A percentile compares a stretch with the other conserved stretches of the same genome.
Evolutionary conservation across 2,888 invertebrate species (phyloP).

Genomic region (Saturnia pavonia): DNA sequence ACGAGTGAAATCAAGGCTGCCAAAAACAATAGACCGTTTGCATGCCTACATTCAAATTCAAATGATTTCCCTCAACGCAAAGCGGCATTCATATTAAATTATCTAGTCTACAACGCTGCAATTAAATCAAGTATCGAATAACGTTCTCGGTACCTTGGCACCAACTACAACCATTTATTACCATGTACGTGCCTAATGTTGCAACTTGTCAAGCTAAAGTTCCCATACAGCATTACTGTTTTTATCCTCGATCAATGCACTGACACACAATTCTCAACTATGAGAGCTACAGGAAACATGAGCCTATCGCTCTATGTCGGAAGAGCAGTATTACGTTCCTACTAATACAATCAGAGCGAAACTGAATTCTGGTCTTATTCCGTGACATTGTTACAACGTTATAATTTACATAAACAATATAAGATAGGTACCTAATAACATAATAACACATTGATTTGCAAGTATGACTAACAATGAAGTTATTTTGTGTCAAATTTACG

Average conservation of each 20-base stretch:
- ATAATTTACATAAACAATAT: conserved; percentile 12
- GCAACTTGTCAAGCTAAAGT: conserved; percentile 5
- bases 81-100: not conserved
- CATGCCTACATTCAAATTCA: not conserved
- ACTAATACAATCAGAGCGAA: conserved; percentile 83
- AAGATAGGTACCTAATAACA: not conserved
- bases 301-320: conserved; percentile 87
- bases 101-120: not conserved
- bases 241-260: conserved; percentile 64
- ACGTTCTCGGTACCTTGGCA: not conserved
- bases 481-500: conserved; percentile 8
- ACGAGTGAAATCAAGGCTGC: not conserved
- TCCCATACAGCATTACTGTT: conserved; percentile 32
- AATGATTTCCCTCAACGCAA: not conserved
- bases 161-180: not conserved
- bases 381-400: conserved; percentile 35
- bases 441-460: conserved; percentile 6
- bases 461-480: conserved; percentile 7
- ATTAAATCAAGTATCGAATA: conserved; percentile 2
- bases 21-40: not conserved
- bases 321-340: conserved; percentile 84
- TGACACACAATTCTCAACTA: conserved; percentile 76
- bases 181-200: not conserved
- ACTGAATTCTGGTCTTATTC: conserved; percentile 58
- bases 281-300: conserved; percentile 86